Evolutionary conservation across 2,113 vertebrate genomes (phyloP).

Genomic region (Lathamus discolor): DNA sequence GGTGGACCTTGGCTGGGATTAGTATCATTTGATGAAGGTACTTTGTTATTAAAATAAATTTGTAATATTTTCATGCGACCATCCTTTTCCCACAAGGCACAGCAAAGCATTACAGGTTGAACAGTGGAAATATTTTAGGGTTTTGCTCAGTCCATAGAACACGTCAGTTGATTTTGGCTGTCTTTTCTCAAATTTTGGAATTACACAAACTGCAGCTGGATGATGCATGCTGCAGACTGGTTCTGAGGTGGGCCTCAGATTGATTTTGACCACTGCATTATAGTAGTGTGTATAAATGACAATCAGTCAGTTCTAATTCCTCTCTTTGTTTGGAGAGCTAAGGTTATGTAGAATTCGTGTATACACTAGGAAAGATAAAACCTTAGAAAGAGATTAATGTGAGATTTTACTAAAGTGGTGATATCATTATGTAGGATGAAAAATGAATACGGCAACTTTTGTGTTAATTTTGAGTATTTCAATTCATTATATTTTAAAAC

Average conservation of each 20-base stretch:
- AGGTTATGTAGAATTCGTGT: conserved; percentile 68
- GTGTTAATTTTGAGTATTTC: conserved; percentile 46
- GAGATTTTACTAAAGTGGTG: conserved; percentile 59
- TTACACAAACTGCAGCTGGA: conserved; percentile 55
- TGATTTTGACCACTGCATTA: conserved; percentile 79
- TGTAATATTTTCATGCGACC: conserved; percentile 54
- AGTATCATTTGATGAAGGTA: conserved; percentile 60
- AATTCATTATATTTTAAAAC: conserved; percentile 38
- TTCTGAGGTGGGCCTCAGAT: conserved; percentile 76
- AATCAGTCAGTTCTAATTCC: conserved; percentile 76
- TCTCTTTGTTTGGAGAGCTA: conserved; percentile 74
- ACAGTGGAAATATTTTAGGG: conserved; percentile 17
- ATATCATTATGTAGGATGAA: conserved; percentile 61
- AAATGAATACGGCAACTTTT: conserved; percentile 40
- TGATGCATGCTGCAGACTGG: conserved; percentile 48
- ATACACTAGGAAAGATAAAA: conserved; percentile 64
- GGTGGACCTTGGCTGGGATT: conserved; percentile 68
- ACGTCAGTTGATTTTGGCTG: conserved; percentile 70
- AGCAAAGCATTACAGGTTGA: conserved; percentile 45
- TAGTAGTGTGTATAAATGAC: conserved; percentile 81
- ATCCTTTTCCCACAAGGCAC: conserved; percentile 52
- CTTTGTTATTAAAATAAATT: conserved; percentile 61
- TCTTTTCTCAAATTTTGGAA: conserved; percentile 77
- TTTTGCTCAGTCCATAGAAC: conserved; percentile 51
- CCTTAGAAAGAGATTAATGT: conserved; percentile 62